phyloP scores from a whole-genome alignment of 2,888 invertebrate species.

The Hydroisotoma schaefferi region DNA sequence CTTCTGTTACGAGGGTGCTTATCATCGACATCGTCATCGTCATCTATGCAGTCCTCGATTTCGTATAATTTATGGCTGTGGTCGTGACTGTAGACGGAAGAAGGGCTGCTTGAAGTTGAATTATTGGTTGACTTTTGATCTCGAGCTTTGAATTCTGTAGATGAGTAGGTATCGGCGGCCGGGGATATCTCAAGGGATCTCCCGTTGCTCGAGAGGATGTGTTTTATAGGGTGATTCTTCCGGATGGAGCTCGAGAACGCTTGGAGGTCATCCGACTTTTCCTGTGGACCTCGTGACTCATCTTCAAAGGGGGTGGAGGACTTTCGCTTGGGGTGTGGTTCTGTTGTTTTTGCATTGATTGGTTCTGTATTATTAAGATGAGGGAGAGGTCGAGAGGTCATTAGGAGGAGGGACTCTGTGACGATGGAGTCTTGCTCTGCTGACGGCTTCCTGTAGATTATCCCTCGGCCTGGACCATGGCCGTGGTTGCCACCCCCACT shows the following conservation, averaged over 20 bases:
- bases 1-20: not conserved
- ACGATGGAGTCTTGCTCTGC: constrained; percentile 47
- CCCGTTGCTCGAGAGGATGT: constrained; percentile 22
- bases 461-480: constrained; percentile 8
- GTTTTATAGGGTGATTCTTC: constrained; percentile 42
- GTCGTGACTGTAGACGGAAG: not conserved
- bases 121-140: no score
- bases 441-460: constrained; percentile 19
- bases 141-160: constrained; percentile 1
- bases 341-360: constrained; percentile 8
- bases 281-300: not conserved
- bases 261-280: constrained; percentile 33
- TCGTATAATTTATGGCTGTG: not conserved
- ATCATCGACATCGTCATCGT: no score
- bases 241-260: constrained; percentile 46
- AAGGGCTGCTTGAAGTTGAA: not conserved
- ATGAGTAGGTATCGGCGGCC: constrained; percentile 11
- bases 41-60: not conserved
- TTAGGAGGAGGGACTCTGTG: constrained; percentile 44
- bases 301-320: not conserved
- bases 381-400: constrained; percentile 32
- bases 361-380: not conserved
- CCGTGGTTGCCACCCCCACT: constrained; percentile 10
- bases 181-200: constrained; percentile 10
- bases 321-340: not conserved